These are phyloP conservation scores for Lithophane semibrunnea DNA, from an alignment of 2,888 invertebrate genomes.

Conservation along the genomic window DNA sequence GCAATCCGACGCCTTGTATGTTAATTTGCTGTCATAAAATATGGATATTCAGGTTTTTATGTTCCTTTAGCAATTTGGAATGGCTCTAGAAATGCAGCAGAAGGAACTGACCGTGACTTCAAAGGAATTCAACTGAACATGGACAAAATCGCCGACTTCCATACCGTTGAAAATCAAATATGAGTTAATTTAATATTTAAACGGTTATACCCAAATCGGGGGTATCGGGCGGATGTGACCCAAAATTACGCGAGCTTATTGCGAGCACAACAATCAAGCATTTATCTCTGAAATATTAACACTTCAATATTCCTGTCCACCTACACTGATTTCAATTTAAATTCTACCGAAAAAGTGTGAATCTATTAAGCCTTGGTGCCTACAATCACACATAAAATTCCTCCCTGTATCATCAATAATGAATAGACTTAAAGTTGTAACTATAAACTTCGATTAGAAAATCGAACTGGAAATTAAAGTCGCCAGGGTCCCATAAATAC, in stretches of 20 bases:
- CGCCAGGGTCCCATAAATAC: conserved; percentile 81
- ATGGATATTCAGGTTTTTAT: conserved; percentile 79
- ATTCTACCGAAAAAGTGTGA: background rate
- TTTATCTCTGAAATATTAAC: conserved; percentile 39
- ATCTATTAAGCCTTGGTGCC: background rate
- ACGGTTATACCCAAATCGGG: conserved; percentile 23
- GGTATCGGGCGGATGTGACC: conserved; percentile 15
- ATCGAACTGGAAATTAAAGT: conserved; percentile 79
- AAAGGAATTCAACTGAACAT: conserved; percentile 34
- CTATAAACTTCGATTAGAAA: conserved; percentile 73
- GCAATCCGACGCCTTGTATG: conserved; percentile 83
- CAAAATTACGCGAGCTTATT: conserved; percentile 17
- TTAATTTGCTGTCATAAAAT: conserved; percentile 84
- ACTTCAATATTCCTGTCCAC: conserved; percentile 1
- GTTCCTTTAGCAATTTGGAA: conserved; percentile 71
- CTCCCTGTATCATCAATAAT: conserved; percentile 32
- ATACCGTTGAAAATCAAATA: conserved; percentile 18
- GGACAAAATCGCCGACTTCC: background rate
- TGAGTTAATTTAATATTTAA: conserved; percentile 45
- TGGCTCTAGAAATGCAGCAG: conserved; percentile 70
- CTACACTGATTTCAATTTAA: background rate
- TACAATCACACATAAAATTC: background rate
- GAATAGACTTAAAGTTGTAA: conserved; percentile 34
- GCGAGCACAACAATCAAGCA: conserved; percentile 8
- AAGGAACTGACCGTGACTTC: conserved; percentile 62